Evolutionary conservation across 2,797 vertebrate species (phyloP).

Genomic region (Rhynchonycteris naso): DNA sequence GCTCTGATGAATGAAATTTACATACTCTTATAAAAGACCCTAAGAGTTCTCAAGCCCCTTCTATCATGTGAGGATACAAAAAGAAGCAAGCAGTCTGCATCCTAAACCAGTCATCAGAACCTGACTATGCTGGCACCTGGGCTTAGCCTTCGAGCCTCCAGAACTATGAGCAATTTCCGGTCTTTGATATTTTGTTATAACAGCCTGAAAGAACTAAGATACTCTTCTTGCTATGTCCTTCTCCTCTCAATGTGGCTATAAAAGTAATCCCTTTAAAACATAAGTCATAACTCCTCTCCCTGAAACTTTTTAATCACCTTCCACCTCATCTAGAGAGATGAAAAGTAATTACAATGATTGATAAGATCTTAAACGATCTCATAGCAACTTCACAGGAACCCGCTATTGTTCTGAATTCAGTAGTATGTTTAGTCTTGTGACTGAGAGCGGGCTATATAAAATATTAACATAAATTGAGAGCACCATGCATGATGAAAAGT

Average conservation of each 20-base stretch:
- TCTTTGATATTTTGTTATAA: background rate
- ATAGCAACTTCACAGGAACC: background rate
- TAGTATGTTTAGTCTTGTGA: background rate
- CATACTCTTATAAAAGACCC: background rate
- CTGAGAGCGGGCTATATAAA: background rate
- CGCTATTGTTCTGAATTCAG: background rate
- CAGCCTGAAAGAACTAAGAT: background rate
- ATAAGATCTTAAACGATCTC: background rate
- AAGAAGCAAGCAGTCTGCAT: background rate
- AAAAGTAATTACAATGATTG: background rate
- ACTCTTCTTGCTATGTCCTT: background rate
- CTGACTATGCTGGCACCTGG: background rate
- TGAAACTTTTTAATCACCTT: background rate
- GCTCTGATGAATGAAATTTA: background rate
- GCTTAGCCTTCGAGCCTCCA: background rate
- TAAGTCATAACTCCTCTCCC: background rate
- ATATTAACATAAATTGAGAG: constrained; percentile 11
- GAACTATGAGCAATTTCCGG: background rate
- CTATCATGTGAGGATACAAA: background rate
- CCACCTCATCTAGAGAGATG: background rate
- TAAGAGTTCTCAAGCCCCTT: background rate
- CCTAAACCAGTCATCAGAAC: background rate
- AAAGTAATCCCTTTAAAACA: background rate
- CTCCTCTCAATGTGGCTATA: background rate
- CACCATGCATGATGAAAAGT: background rate